Evolutionary conservation across 1,140 invertebrate genomes (phyloP).

Genomic region (Cepaea nemoralis): DNA sequence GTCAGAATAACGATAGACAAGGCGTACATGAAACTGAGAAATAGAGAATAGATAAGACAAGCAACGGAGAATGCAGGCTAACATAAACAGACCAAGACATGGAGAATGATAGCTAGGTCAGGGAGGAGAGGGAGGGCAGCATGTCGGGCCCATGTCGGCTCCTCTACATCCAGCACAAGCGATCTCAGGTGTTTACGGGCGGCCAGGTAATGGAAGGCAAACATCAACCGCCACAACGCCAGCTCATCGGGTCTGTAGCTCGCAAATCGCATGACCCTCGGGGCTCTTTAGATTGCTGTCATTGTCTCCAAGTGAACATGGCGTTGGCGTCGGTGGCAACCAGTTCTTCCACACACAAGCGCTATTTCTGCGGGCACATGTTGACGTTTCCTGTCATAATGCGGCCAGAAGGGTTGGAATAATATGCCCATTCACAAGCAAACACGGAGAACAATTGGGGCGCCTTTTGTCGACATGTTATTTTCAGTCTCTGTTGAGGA

Average conservation of each 20-base stretch:
- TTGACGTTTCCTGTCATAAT: constrained; percentile 11
- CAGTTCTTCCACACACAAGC: neutral
- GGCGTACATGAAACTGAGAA: no score
- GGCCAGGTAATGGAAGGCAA: constrained; percentile 11
- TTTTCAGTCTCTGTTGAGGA: neutral
- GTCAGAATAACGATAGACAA: no score
- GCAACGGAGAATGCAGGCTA: no score
- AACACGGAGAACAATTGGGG: neutral
- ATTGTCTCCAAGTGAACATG: neutral
- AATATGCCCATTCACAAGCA: neutral
- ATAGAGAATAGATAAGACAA: no score
- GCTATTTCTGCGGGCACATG: neutral
- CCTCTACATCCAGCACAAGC: neutral
- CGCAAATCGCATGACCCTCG: neutral
- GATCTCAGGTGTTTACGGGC: neutral
- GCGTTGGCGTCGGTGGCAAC: neutral
- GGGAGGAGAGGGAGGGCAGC: no score
- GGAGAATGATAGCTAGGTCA: no score
- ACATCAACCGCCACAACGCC: neutral
- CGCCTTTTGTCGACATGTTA: neutral
- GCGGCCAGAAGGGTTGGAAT: neutral
- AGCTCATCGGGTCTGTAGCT: neutral
- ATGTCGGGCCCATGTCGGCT: neutral
- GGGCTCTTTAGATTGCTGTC: neutral
- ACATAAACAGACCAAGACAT: no score